Evolutionary conservation across 2,113 vertebrate genomes (phyloP).

Genomic region (Nibea albiflora): DNA sequence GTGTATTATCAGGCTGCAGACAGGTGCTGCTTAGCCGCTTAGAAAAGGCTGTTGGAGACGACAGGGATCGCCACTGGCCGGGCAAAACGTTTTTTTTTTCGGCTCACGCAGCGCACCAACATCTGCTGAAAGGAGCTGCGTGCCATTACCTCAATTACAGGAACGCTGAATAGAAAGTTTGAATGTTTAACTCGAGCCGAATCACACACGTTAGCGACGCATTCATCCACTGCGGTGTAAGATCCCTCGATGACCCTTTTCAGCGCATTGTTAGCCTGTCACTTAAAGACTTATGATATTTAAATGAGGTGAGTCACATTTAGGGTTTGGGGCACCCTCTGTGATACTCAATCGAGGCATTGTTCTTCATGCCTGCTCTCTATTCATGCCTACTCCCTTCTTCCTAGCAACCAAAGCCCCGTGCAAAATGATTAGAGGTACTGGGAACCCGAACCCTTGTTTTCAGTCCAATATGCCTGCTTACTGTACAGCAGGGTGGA

Average conservation of each 20-base stretch:
- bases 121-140: slow-evolving; percentile 19
- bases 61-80: neutral
- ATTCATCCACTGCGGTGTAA: neutral
- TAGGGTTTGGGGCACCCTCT: slow-evolving; percentile 43
- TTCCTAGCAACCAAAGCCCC: slow-evolving; percentile 49
- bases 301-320: slow-evolving; percentile 70
- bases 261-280: slow-evolving; percentile 17
- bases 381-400: slow-evolving; percentile 17
- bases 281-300: slow-evolving; percentile 51
- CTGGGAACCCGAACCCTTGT: slow-evolving; percentile 36
- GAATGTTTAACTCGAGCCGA: slow-evolving; percentile 14
- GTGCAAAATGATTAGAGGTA: slow-evolving; percentile 25
- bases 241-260: slow-evolving; percentile 37
- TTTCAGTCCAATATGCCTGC: slow-evolving; percentile 17
- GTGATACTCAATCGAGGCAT: slow-evolving; percentile 60
- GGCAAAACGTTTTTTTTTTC: slow-evolving; percentile 7
- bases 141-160: slow-evolving; percentile 37
- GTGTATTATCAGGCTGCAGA: slow-evolving; percentile 33
- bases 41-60: neutral
- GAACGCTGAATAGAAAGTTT: slow-evolving; percentile 8
- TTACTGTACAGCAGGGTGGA: neutral
- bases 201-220: slow-evolving; percentile 27
- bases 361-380: slow-evolving; percentile 45
- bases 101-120: slow-evolving; percentile 2
- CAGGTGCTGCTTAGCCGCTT: slow-evolving; percentile 34